Base-by-base conservation (phyloP, 2,888 invertebrate genomes). In the Erebia aethiops region DNA sequence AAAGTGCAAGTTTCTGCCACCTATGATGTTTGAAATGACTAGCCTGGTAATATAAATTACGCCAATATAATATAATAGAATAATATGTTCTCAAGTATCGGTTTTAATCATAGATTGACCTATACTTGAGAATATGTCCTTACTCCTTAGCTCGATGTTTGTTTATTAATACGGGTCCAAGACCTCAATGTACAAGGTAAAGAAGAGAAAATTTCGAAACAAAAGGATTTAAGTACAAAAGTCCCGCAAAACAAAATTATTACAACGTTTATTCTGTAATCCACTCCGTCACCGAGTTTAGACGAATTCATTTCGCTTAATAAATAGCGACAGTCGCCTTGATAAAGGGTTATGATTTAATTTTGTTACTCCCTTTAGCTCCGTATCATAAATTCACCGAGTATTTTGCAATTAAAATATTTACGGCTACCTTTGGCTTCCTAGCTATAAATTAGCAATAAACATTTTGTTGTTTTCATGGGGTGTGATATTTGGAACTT, bases 281-380 rank as follows among this genome's bases (percentile, higher is more conserved):
- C 43, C 11, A 61, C 3, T 61, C n/a, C 41, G 10, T 35, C 26
- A 35, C 60, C 60, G 43, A 43, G 16, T 46, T 10, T 21, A 57
- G 0, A 21, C 61, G 18, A 43, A 46, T 46, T 46, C 61, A 46
- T 61, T 61, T 46, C 43, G 10, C 16, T 43, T 61, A 61, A 61
- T 61, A 61, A 61, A 61, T 43, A 46, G 61, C 16, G 61, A 61
- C 61, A 61, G 46, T 61, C 18, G 21, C 4, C n/a, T 26, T 13
- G 7, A 57, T 58, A 41, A 61, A 18, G 61, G 61, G 16, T 61
- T 61, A 18, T 43, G 46, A 61, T 61, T 61, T 61, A 61, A 61
- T 61, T 46, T 61, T 18, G 61, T 61, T 10, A 1, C 26, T 14
- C 26, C 56, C 21, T 13, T 11, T 10, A 35, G 35, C 43, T 13